These are phyloP conservation scores for Nothoprocta perdicaria DNA, from an alignment of 2,113 vertebrate species.

Conservation along the genomic window DNA sequence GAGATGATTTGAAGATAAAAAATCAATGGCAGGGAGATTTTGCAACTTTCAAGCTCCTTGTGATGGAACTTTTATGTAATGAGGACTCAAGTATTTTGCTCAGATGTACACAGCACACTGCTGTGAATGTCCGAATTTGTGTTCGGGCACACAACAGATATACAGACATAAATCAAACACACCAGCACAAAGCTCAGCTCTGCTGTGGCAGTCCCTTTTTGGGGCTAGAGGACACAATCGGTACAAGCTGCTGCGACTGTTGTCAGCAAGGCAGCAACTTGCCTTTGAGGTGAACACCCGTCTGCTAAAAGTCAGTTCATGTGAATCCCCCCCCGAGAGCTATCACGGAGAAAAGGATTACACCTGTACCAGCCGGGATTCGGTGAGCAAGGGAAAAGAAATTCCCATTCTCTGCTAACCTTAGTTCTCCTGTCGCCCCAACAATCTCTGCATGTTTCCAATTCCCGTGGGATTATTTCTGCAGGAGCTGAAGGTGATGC, in stretches of 20 bases:
- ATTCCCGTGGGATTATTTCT: background rate
- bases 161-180: background rate
- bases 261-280: accelerated
- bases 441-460: background rate
- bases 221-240: accelerated
- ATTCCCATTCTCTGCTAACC: background rate
- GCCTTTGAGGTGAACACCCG: accelerated
- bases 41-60: background rate
- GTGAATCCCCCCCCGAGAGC: background rate
- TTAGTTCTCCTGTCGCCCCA: background rate
- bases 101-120: accelerated
- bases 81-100: background rate
- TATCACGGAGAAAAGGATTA: background rate
- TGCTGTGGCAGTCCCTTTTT: background rate
- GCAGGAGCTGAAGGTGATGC: background rate
- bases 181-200: background rate
- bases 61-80: accelerated
- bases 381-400: background rate
- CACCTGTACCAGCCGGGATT: background rate
- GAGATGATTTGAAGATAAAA: too few species aligned
- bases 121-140: background rate
- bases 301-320: background rate
- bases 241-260: accelerated
- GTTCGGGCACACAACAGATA: accelerated
- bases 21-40: accelerated